Conservation (phyloP, 1,140 invertebrate genomes). For the Drosophila nannoptera region DNA sequence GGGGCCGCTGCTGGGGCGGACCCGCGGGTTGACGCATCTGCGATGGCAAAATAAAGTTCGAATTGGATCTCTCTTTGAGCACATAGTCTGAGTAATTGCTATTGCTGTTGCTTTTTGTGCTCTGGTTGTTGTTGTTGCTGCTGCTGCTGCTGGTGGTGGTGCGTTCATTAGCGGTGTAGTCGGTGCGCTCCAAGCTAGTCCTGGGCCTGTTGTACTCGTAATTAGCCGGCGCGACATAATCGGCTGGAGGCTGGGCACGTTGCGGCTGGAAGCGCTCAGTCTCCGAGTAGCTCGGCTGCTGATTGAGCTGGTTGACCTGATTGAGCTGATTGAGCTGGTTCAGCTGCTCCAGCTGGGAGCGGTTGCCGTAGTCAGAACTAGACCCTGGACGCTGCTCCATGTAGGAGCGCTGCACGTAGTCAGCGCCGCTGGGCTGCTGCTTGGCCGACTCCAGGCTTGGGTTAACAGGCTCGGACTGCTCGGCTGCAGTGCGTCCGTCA, state of each 20-base stretch:
- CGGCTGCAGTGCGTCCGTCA: not conserved
- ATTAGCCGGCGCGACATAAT: constrained; percentile 2
- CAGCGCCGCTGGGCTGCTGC: not conserved
- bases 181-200: constrained; percentile 5
- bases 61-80: constrained; percentile 50
- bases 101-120: constrained; percentile 27
- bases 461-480: not conserved
- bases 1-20: constrained; percentile 65
- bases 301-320: not conserved
- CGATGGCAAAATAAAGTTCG: constrained; percentile 63
- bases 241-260: not conserved
- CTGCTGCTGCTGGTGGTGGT: constrained; percentile 17
- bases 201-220: constrained; percentile 14
- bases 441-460: not conserved
- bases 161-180: constrained; percentile 29
- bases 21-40: constrained; percentile 66
- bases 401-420: constrained; percentile 7
- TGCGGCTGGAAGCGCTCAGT: constrained; percentile 32
- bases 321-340: not conserved
- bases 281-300: not conserved
- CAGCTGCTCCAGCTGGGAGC: not conserved
- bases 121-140: constrained; percentile 5
- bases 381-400: constrained; percentile 13
- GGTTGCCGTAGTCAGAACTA: not conserved
- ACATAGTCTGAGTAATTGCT: constrained; percentile 15